phyloP scores from a whole-genome alignment of 92 coral and sea anemone species.

The Porites rus region DNA sequence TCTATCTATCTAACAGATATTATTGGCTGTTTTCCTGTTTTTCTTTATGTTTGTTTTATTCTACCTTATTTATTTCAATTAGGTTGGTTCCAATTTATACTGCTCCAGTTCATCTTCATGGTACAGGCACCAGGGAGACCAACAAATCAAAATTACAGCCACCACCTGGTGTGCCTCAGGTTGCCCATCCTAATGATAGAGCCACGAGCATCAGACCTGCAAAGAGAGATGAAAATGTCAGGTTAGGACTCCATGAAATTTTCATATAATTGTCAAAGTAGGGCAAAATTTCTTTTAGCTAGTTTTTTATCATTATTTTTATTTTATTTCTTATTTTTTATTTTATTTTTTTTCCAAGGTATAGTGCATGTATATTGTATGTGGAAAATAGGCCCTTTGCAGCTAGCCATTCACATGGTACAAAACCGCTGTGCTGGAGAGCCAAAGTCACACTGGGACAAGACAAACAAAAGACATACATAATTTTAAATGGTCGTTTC shows the following conservation, averaged over 20 bases:
- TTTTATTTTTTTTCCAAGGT: no score
- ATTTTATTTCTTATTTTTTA: neutral
- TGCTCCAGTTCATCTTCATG: slow-evolving; percentile 72
- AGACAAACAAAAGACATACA: no score
- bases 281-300: no score
- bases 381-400: no score
- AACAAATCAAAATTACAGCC: slow-evolving; percentile 48
- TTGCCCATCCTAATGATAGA: slow-evolving; percentile 93
- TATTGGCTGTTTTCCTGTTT: neutral
- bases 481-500: no score
- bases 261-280: neutral
- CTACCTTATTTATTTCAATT: neutral
- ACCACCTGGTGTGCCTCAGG: slow-evolving; percentile 54
- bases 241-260: slow-evolving; percentile 37
- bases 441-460: no score
- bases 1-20: no score
- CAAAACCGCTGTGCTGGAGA: no score
- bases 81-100: slow-evolving; percentile 89
- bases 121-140: slow-evolving; percentile 70
- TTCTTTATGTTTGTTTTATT: neutral
- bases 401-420: no score
- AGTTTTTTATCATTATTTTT: neutral
- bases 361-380: no score
- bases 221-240: slow-evolving; percentile 79
- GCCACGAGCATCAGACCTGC: slow-evolving; percentile 98